Conservation (phyloP, 2,113 vertebrate genomes). For the Notiomystis cincta region DNA sequence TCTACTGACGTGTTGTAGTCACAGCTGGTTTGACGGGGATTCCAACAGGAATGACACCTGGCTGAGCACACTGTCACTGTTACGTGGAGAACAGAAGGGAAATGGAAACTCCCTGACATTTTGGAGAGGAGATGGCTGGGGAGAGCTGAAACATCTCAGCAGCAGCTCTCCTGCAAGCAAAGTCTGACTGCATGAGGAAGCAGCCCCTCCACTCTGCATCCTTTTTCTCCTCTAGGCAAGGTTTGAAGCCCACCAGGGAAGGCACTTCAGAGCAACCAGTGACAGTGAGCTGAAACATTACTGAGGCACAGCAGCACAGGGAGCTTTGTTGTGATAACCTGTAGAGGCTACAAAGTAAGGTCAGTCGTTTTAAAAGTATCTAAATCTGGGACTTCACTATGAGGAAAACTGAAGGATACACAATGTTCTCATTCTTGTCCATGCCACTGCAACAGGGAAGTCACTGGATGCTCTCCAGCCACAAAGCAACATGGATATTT, state of each 20-base stretch:
- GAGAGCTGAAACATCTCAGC: background rate
- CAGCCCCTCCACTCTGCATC: background rate
- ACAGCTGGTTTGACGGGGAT: background rate
- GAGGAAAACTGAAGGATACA: background rate
- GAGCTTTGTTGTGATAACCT: background rate
- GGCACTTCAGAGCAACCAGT: background rate
- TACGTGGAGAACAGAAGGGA: background rate
- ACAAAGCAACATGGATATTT: background rate
- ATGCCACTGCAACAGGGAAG: background rate
- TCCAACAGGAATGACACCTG: background rate
- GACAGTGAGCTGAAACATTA: background rate
- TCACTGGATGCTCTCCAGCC: background rate
- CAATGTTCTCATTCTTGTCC: background rate
- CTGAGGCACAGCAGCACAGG: background rate
- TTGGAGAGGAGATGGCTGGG: background rate
- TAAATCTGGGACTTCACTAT: background rate
- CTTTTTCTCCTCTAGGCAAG: background rate
- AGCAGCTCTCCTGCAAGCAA: background rate
- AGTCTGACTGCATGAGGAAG: background rate
- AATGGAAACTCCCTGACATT: background rate
- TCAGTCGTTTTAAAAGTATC: background rate
- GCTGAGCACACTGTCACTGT: background rate
- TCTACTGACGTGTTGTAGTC: accelerated
- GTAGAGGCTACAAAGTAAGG: background rate
- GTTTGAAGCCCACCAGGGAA: background rate